Evolutionary conservation across 2,888 invertebrate genomes (phyloP), one percentile per base, ranked within the genome.

Genomic region (Pachymerium ferrugineum): DNA sequence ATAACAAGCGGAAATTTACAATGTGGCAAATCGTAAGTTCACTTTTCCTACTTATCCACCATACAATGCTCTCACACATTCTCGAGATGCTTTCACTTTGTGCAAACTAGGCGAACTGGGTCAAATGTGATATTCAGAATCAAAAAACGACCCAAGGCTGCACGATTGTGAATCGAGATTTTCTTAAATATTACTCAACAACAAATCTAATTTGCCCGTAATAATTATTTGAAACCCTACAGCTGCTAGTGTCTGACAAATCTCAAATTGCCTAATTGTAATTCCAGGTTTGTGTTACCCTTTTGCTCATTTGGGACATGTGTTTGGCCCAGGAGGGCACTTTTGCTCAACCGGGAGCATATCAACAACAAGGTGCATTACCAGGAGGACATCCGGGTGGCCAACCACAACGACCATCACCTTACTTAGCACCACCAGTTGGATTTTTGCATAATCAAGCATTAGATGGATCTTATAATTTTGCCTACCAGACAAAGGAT

Each of bases 361-460:
- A 29, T 2, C 70, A 30, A 33, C 70, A 31, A 70, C 33, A 33
- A 33, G 10, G 16, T 19, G 6, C 12, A 6, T 19, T 19, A 54
- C 62, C 12, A 54, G 62, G 14, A 54, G 62, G 14, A 33, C 19
- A 14, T 19, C 70, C 10, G 19, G 16, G n/a, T n/a, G n/a, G n/a
- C n/a, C 70, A 70, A 14, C 70, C 70, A 5, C 19, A 30, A 30
- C 25, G 31, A 3, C 70, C 70, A 25, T 42, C 25, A 38, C 72
- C 73, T 2, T 22, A n/a, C 16, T 6, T 22, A 25, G 73, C 67
- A 12, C 73, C 73, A 22, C 62, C 67, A 12, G 29, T 28, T 28
- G 73, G 73, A n/a, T 73, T 73, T 22, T 62, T 73, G 31, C 73
- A 73, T 62, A 38, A 73, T 31, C 73, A 73, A 35, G 73, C 62